phyloP scores from a whole-genome alignment of 2,113 vertebrate species.

The Centrocercus urophasianus region DNA sequence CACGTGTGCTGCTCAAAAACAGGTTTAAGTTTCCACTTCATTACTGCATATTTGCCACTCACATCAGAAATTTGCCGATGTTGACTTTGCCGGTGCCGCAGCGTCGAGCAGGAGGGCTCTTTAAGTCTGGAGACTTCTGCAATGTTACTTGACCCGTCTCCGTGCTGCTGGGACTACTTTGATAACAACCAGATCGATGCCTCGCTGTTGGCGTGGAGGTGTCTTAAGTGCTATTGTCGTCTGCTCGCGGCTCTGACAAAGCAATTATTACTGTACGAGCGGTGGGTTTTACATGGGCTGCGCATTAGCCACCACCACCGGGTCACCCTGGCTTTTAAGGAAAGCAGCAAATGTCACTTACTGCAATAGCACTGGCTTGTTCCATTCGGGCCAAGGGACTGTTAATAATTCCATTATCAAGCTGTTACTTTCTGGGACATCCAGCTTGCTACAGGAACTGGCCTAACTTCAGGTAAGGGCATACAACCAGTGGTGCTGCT shows the following conservation, averaged over 20 bases:
- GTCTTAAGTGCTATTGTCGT: conserved; percentile 91
- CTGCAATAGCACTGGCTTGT: conserved; percentile 81
- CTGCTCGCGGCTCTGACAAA: conserved; percentile 85
- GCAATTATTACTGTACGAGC: conserved; percentile 87
- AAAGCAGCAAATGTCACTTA: conserved; percentile 87
- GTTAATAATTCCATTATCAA: conserved; percentile 58
- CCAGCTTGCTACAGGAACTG: neutral
- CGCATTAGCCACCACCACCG: conserved; percentile 76
- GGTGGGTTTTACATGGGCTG: conserved; percentile 74
- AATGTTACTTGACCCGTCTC: conserved; percentile 70
- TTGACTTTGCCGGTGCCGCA: neutral
- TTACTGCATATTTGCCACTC: neutral
- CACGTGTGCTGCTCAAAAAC: neutral
- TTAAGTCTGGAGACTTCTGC: conserved; percentile 55
- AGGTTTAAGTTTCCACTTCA: neutral
- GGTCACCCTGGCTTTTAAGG: conserved; percentile 85
- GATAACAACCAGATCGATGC: conserved; percentile 90
- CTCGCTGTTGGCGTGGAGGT: conserved; percentile 86
- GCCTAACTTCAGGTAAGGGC: neutral
- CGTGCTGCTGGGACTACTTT: conserved; percentile 69
- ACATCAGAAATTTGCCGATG: neutral
- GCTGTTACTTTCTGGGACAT: conserved; percentile 21
- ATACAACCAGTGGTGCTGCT: neutral
- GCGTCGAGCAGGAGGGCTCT: conserved; percentile 7
- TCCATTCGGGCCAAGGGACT: conserved; percentile 45